Base-by-base conservation (phyloP, 92 coral and sea anemone genomes). In the Virgularia gustaviana region DNA sequence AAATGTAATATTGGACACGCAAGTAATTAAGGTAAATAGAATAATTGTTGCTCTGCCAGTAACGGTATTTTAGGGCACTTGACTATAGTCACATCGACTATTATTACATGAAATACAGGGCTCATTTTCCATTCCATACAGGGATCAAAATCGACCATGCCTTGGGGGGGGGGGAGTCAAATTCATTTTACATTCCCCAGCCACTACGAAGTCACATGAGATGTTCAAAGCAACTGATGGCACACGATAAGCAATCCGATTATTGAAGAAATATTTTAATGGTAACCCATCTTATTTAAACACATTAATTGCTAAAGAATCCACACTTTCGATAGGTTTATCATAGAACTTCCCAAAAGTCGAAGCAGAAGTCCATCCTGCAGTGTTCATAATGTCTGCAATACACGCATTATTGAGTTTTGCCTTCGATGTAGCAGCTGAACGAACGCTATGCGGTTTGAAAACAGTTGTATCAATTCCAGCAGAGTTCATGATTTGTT, bases 401-500 rank as follows among this genome's bases (percentile, higher is more conserved):
- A 79, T 36, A 57, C 70, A 75, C 18, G 81, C 85, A 47, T 81
- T 72, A 29, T 57, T 49, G 19, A 58, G 66, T 59, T 80, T 80
- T 29, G 87, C 90, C 66, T 82, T 78, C n/a, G 84, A 78, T 11
- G 68, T 51, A 49, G 88, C 85, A 3, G 90, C 85, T 38, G 89
- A 53, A 31, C 87, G 58, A 22, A 78, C 84, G 73, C 87, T 86
- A 52, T 73, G 90, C 12, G 82, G 83, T 63, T 82, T 82, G 75
- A 57, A 77, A 4, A 77, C 55, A 4, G 55, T 45, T 67, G 73
- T 49, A 73, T 85, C 82, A 12, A 82, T 52, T 44, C 90, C 90
- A 13, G 78, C 83, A 49, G 22, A 57, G 2, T 3, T 56, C 79
- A 85, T 85, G 24, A 83, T 55, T 78, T 71, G 81, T 34, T 72